Evolutionary conservation across 2,797 vertebrate species (phyloP).

Genomic region (Melanotaenia nigrans): DNA sequence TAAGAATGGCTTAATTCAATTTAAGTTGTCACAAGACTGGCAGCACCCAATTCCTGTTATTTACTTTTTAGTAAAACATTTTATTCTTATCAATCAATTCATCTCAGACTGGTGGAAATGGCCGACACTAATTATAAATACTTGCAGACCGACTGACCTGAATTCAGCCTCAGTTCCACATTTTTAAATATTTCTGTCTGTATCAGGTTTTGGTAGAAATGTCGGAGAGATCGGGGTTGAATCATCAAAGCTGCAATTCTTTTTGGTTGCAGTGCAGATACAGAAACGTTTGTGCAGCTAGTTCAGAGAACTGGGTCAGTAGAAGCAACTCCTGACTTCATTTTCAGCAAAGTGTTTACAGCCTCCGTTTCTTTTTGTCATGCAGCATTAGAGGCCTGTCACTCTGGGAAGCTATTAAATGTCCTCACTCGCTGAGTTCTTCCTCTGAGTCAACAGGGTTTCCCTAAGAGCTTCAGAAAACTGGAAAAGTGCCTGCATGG

Average conservation of each 20-base stretch:
- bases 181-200: background rate
- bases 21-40: background rate
- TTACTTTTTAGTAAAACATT: background rate
- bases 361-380: slow-evolving; percentile 8
- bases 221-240: background rate
- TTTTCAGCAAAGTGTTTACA: slow-evolving; percentile 5
- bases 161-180: background rate
- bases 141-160: background rate
- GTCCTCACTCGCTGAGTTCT: background rate
- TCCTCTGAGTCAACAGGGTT: background rate
- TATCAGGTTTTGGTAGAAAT: background rate
- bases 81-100: background rate
- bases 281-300: background rate
- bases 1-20: background rate
- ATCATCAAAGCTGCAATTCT: background rate
- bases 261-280: background rate
- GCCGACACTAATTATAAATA: background rate
- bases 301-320: slow-evolving; percentile 26
- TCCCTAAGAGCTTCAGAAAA: slow-evolving; percentile 9
- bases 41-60: background rate
- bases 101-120: background rate
- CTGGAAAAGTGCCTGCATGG: background rate
- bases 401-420: background rate
- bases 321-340: slow-evolving; percentile 18
- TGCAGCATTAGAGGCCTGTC: background rate